phyloP scores from a whole-genome alignment of 1,140 invertebrate genomes.

The Rhynchophorus ferrugineus region DNA sequence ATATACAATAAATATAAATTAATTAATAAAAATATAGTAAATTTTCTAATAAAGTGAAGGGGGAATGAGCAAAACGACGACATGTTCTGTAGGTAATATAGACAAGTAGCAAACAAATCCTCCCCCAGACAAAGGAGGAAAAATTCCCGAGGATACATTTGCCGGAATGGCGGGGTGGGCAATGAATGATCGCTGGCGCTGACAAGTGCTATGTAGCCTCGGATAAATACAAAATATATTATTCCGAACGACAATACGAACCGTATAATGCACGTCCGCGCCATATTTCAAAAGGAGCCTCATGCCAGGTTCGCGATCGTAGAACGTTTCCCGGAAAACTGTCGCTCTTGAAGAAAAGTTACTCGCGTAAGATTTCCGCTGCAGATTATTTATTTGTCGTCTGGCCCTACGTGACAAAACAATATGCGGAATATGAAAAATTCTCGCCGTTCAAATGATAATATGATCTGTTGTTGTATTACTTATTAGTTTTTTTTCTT shows the following conservation, averaged over 20 bases:
- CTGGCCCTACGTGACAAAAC: constrained; percentile 12
- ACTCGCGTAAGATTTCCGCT: constrained; percentile 13
- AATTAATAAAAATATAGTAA: too few species aligned
- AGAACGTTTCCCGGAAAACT: constrained; percentile 10
- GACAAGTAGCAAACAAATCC: too few species aligned
- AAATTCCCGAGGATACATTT: constrained; percentile 9
- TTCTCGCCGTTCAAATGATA: too few species aligned
- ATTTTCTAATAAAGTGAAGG: too few species aligned
- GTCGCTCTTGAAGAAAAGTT: constrained; percentile 16
- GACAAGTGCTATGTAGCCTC: constrained; percentile 8
- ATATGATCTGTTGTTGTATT: too few species aligned
- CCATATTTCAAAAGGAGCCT: constrained; percentile 9
- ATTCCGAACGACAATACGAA: constrained; percentile 13
- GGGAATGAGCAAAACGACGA: too few species aligned
- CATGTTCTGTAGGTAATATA: too few species aligned
- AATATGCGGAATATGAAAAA: constrained; percentile 19
- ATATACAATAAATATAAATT: too few species aligned
- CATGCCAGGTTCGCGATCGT: not conserved
- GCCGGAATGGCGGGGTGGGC: too few species aligned
- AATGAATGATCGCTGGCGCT: constrained; percentile 16
- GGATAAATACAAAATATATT: constrained; percentile 21
- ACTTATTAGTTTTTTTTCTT: too few species aligned
- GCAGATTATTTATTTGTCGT: constrained; percentile 21
- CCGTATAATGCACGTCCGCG: constrained; percentile 15
- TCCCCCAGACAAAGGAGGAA: constrained; percentile 1